These are phyloP conservation scores for Vultur gryphus DNA, from an alignment of 2,797 vertebrate genomes.

Conservation along the genomic window DNA sequence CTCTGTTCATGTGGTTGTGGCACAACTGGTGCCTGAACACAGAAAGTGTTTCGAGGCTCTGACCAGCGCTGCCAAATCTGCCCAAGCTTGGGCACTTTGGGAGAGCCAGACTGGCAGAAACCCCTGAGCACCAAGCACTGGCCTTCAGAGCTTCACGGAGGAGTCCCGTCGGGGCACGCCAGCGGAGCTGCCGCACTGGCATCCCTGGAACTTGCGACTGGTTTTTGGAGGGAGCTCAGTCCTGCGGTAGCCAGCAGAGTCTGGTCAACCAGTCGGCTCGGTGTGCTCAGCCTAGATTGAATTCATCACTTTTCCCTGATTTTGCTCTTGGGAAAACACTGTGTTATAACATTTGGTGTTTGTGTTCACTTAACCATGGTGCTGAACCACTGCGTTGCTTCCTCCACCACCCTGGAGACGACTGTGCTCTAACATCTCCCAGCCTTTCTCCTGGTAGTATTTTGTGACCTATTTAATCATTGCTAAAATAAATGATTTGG, in stretches of 20 bases:
- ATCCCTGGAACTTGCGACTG: background rate
- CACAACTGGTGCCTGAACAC: background rate
- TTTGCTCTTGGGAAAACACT: background rate
- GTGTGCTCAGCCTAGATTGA: background rate
- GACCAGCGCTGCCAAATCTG: background rate
- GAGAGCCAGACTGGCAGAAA: background rate
- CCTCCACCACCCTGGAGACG: rapidly evolving
- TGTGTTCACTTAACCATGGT: background rate
- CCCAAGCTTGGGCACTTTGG: background rate
- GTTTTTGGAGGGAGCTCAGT: rapidly evolving
- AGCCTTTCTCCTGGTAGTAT: background rate
- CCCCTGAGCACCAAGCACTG: background rate
- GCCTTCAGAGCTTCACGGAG: rapidly evolving
- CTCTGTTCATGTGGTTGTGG: rapidly evolving
- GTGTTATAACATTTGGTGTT: background rate
- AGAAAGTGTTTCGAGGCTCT: rapidly evolving
- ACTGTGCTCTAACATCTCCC: background rate
- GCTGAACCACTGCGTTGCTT: rapidly evolving
- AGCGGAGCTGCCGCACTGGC: rapidly evolving
- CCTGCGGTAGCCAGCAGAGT: background rate
- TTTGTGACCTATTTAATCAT: background rate
- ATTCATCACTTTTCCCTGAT: background rate
- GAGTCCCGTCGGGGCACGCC: rapidly evolving
- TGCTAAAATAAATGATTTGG: background rate
- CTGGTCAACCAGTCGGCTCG: background rate